These are phyloP conservation scores for Leptobrachium ailaonicum DNA, from an alignment of 2,113 vertebrate genomes.

Conservation along the genomic window DNA sequence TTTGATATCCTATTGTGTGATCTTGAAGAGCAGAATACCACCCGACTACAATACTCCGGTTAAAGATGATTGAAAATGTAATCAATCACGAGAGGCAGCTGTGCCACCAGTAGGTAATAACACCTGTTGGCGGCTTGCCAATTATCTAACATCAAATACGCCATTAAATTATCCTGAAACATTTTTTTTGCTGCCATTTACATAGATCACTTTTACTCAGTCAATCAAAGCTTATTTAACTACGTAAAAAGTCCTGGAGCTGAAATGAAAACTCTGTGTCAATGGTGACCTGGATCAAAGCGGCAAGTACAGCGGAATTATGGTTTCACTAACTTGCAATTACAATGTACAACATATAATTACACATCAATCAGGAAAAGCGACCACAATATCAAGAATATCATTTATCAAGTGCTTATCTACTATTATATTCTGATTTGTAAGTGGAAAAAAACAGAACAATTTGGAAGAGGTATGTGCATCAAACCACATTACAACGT, in stretches of 20 bases:
- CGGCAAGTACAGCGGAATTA: slow-evolving; percentile 1
- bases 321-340: not conserved
- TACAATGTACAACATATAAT: slow-evolving; percentile 6
- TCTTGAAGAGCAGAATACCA: too few species aligned
- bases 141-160: too few species aligned
- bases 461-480: too few species aligned
- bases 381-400: slow-evolving; percentile 1
- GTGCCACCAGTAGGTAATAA: too few species aligned
- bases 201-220: not conserved
- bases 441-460: not conserved
- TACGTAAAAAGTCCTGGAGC: slow-evolving; percentile 1
- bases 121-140: too few species aligned
- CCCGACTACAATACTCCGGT: too few species aligned
- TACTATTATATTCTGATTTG: not conserved
- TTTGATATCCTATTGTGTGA: too few species aligned
- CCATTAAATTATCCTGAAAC: too few species aligned
- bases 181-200: not conserved
- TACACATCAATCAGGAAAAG: not conserved
- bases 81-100: not conserved
- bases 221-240: slow-evolving; percentile 3
- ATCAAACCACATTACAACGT: too few species aligned
- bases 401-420: too few species aligned
- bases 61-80: too few species aligned
- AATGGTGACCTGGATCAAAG: slow-evolving; percentile 8
- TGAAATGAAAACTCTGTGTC: slow-evolving; percentile 2